Conservation (phyloP, 2,797 vertebrate species). For the Malacoctenus gilli region DNA sequence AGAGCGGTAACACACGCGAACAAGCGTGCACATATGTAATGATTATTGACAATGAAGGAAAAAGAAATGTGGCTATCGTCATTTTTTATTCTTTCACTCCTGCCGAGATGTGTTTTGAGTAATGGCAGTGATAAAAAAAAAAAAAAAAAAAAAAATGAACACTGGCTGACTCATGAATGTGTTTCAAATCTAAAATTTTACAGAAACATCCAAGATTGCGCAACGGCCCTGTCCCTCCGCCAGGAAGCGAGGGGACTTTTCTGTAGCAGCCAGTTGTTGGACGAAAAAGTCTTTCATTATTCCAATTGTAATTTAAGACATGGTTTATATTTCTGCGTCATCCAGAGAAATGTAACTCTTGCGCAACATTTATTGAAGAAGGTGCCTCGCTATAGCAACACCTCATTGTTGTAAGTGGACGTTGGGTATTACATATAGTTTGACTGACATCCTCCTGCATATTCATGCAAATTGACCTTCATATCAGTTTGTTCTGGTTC, state of each 20-base stretch:
- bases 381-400: too few species aligned
- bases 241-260: neutral
- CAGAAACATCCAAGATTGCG: conserved; percentile 5
- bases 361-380: too few species aligned
- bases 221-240: neutral
- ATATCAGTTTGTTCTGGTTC: neutral
- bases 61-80: neutral
- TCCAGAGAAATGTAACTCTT: too few species aligned
- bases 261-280: too few species aligned
- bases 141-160: too few species aligned
- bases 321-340: too few species aligned
- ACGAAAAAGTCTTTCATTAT: too few species aligned
- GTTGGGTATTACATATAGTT: too few species aligned
- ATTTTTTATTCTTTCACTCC: conserved; percentile 17
- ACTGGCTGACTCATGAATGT: neutral
- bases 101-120: neutral
- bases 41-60: conserved; percentile 26
- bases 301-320: too few species aligned
- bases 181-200: neutral
- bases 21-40: neutral
- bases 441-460: too few species aligned
- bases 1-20: neutral
- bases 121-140: neutral
- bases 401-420: too few species aligned
- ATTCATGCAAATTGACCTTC: too few species aligned